Evolutionary conservation across 2,888 invertebrate species (phyloP), one percentile per base, ranked within the genome.

Genomic region (Drosophila fulvimacula): DNA sequence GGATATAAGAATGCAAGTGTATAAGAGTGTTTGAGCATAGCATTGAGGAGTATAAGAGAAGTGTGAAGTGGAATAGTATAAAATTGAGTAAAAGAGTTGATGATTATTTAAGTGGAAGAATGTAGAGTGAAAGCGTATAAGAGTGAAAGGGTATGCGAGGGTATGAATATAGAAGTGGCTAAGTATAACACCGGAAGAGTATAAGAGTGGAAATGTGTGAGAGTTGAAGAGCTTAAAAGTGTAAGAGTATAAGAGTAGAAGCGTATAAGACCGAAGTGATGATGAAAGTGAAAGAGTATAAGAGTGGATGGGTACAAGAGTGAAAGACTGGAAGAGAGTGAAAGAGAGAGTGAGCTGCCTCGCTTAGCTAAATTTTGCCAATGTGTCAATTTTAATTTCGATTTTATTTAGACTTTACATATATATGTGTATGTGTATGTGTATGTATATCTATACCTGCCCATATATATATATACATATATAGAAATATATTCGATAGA

Each of bases 331-430:
- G 2, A 13, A 21, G 24, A 11, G 46, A n/a, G 11, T 17, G n/a
- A 19, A 19, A 21, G 42, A 21, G 49, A 13, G 32, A 5, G 49
- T 13, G 32, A 21, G 5, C 32, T 48, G 27, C 17, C 27, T 48
- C 27, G 48, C 48, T 19, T 5, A 1, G 6, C 49, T 15, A 9
- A 41, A 41, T 61, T 71, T 60, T 30, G 76, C 44, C 64, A 83
- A 66, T 53, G 65, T 79, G 82, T 80, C 80, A 82, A 80, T 76
- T 82, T 79, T 44, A 39, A 65, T 59, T 57, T 36, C 38, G 9
- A 38, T 72, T 46, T 49, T 15, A 36, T 59, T 53, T 71, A 34
- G 34, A 36, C 13, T 27, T 52, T 21, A 30, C 36, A 51, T 39
- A 39, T 38, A 48, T 48, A 48, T 46, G 9, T 27, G 27, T 30